A percentile compares a stretch with the other conserved stretches of the same genome.
phyloP scores from a whole-genome alignment of 1,140 invertebrate genomes.

The Lasioglossum albipes region DNA sequence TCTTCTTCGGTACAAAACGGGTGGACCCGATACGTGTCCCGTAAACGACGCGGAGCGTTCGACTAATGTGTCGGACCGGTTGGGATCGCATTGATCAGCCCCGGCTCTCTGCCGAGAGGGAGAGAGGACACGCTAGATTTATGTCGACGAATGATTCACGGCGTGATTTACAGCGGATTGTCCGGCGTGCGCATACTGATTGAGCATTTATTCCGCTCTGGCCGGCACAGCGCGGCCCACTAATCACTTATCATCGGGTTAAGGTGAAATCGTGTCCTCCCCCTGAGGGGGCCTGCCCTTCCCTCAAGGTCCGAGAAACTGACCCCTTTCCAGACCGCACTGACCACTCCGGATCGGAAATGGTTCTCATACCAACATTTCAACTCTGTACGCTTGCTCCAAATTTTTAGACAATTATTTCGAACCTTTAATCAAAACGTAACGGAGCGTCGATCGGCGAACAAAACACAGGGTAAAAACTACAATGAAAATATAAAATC shows the following conservation, averaged over 20 bases:
- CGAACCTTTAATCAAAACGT: too few relatives aligned
- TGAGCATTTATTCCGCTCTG: conserved; percentile 65
- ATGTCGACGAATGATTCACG: conserved; percentile 69
- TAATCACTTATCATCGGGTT: conserved; percentile 66
- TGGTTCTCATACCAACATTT: too few relatives aligned
- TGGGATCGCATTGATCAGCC: conserved; percentile 50
- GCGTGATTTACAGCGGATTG: conserved; percentile 71
- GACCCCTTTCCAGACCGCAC: not conserved
- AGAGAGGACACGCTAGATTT: conserved; percentile 56
- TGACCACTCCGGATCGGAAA: too few relatives aligned
- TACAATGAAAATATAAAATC: too few relatives aligned
- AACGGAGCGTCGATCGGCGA: too few relatives aligned
- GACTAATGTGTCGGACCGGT: conserved; percentile 59
- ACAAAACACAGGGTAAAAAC: too few relatives aligned
- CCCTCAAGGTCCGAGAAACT: not conserved
- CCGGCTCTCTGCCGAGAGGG: not conserved
- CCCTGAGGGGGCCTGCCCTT: not conserved
- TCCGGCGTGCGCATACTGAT: conserved; percentile 63
- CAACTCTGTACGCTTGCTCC: too few relatives aligned
- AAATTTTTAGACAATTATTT: too few relatives aligned
- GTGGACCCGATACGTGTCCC: conserved; percentile 38
- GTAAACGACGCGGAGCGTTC: conserved; percentile 54
- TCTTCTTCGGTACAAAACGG: not conserved
- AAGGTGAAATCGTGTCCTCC: conserved; percentile 58
- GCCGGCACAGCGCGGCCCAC: conserved; percentile 36